Percentiles rank a stretch among this genome's conserved stretches.
Conservation (phyloP, 2,113 vertebrate genomes). For the Alouatta palliata region DNA sequence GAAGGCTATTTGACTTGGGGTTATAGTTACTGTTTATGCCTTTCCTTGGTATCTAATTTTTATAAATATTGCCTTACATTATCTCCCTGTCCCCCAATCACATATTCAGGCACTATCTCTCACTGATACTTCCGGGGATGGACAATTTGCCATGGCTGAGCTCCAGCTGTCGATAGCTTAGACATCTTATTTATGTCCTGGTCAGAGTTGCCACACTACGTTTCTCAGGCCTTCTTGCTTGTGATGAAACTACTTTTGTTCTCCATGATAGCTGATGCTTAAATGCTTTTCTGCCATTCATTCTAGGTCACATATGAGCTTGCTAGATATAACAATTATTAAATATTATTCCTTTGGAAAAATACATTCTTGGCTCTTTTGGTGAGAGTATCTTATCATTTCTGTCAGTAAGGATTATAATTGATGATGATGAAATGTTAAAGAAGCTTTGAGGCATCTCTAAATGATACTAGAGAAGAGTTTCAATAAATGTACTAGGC, state of each 20-base stretch:
- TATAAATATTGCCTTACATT: background rate
- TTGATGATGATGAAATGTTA: slow-evolving; percentile 26
- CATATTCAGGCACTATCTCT: background rate
- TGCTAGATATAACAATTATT: background rate
- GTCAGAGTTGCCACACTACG: background rate
- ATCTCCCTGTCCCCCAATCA: background rate
- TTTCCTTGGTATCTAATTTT: background rate
- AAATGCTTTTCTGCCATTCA: background rate
- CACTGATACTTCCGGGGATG: background rate
- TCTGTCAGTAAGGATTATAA: slow-evolving; percentile 25
- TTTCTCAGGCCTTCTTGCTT: background rate
- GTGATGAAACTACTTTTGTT: slow-evolving; percentile 35
- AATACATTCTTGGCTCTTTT: slow-evolving; percentile 12
- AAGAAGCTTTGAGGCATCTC: slow-evolving; percentile 12
- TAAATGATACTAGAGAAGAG: slow-evolving; percentile 25
- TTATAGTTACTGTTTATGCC: background rate
- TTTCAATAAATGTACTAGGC: slow-evolving; percentile 32
- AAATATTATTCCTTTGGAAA: slow-evolving; percentile 36
- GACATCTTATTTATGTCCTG: background rate
- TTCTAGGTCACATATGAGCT: background rate
- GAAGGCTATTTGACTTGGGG: background rate
- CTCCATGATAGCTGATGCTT: background rate
- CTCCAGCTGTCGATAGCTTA: background rate
- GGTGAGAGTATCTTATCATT: slow-evolving; percentile 35
- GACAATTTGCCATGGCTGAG: background rate